Conservation (phyloP, 2,113 vertebrate species). For the Benthochromis sp. region DNA sequence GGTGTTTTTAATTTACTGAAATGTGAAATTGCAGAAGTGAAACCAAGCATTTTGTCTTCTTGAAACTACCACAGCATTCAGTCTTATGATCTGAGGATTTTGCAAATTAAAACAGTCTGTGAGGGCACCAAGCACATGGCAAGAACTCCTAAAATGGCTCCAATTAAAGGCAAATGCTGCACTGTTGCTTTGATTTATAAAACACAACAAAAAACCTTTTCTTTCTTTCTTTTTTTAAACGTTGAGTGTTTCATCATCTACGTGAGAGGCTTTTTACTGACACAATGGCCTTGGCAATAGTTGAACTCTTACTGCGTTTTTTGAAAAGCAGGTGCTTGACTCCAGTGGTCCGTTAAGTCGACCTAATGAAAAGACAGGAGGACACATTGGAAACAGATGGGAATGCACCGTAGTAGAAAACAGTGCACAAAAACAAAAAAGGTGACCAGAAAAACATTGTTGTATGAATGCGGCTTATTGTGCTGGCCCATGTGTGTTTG, state of each 20-base stretch:
- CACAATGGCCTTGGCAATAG: background rate
- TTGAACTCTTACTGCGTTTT: background rate
- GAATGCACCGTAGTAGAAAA: background rate
- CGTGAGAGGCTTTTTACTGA: slow-evolving; percentile 2
- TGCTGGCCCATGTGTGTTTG: slow-evolving; percentile 47
- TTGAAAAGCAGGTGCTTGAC: slow-evolving; percentile 53
- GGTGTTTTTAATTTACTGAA: slow-evolving; percentile 47
- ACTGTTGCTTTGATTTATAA: slow-evolving; percentile 17
- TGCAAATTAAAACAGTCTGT: slow-evolving; percentile 64
- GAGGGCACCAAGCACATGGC: slow-evolving; percentile 55
- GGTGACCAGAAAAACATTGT: slow-evolving; percentile 44
- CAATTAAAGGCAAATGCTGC: slow-evolving; percentile 52
- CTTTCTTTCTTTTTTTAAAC: background rate
- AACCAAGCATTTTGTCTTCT: slow-evolving; percentile 50
- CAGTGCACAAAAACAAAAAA: background rate
- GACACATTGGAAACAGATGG: slow-evolving; percentile 48
- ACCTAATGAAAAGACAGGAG: slow-evolving; percentile 45
- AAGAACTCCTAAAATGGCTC: slow-evolving; percentile 51
- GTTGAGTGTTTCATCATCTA: background rate
- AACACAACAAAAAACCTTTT: background rate
- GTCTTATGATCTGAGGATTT: slow-evolving; percentile 50
- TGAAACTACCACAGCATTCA: slow-evolving; percentile 24
- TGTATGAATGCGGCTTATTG: slow-evolving; percentile 52
- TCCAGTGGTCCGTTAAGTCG: slow-evolving; percentile 11
- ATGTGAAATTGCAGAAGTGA: slow-evolving; percentile 51